Percentiles rank a stretch among this genome's conserved stretches.
These are phyloP conservation scores for Camponotus fellah DNA, from an alignment of 2,888 invertebrate species.

Conservation along the genomic window DNA sequence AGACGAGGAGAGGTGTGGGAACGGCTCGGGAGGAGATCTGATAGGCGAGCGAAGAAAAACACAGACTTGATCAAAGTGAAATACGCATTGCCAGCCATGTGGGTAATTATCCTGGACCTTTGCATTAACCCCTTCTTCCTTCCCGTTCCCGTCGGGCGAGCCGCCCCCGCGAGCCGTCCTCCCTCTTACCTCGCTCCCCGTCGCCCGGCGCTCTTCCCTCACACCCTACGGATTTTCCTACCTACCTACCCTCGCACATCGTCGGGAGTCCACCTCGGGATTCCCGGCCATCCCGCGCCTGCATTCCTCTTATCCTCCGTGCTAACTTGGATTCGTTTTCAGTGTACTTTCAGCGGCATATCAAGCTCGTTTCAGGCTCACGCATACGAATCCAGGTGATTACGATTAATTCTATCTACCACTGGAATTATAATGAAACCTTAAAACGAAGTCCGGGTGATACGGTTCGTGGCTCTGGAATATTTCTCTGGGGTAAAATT, in stretches of 20 bases:
- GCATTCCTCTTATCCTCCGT: conserved; percentile 56
- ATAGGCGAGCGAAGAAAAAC: conserved; percentile 85
- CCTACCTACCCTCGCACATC: conserved; percentile 55
- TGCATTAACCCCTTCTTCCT: conserved; percentile 82
- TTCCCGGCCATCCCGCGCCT: conserved; percentile 58
- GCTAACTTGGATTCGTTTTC: conserved; percentile 58
- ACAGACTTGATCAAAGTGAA: conserved; percentile 86
- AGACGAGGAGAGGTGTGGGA: conserved; percentile 64
- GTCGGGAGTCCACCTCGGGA: conserved; percentile 66
- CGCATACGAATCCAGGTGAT: conserved; percentile 51
- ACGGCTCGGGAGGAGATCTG: conserved; percentile 71
- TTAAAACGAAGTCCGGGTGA: conserved; percentile 52
- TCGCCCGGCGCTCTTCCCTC: conserved; percentile 51
- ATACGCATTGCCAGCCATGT: conserved; percentile 85
- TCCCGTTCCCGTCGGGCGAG: conserved; percentile 53
- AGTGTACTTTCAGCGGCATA: conserved; percentile 55
- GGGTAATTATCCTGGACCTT: conserved; percentile 86
- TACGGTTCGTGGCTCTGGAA: conserved; percentile 39
- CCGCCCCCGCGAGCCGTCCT: conserved; percentile 46
- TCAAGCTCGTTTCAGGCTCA: conserved; percentile 52
- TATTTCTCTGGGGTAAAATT: conserved; percentile 44
- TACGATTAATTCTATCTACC: conserved; percentile 57
- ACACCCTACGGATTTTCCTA: conserved; percentile 71
- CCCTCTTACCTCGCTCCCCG: conserved; percentile 22
- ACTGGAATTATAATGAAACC: conserved; percentile 55